Base-by-base conservation (phyloP, 1,140 invertebrate species). In the Drosophila dunni region DNA sequence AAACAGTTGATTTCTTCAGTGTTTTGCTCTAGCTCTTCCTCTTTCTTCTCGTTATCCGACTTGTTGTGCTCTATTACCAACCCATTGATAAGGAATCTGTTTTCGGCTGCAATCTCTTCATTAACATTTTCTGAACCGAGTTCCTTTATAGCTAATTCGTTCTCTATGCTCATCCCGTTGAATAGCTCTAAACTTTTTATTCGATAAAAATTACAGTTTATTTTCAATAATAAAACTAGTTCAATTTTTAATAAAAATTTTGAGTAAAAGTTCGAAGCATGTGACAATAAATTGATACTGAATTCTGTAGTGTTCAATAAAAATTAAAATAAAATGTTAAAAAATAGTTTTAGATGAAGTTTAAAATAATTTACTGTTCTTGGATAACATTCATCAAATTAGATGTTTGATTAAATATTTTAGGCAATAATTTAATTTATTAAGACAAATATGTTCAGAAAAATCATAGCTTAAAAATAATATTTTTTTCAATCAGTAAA, bases 221-320 rank as follows among this genome's bases (percentile, higher is more conserved):
- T 50, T 34, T 36, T 54, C 34, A 9, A 68, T 10, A 53, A 10
- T 10, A 66, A 63, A 62, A 50, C 13, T 42, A 46, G 7, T 57
- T 38, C 8, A 42, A 48, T 9, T 40, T 64, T 36, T 34, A 7
- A 46, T 69, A 2, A 10, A 20, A 13, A 51, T 62, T 42, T 66
- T 78, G 75, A 79, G 53, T 64, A 8, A 54, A 60, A 64, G 11
- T 24, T 45, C 45, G 13, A 44, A 3, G 68, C 10, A 51, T 44
- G 13, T 15, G 17, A 13, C 13, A 3, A 33, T 10, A 8, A 40
- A 7, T 29, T 29, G 17, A 44, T 42, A 36, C n/a, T 9, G 11
- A 24, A 29, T 40, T 44, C 3, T 10, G 36, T 42, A 42, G 13
- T 5, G 7, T n/a, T 6, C 7, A 42, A 29, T 29, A 5, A 29